phyloP scores from a whole-genome alignment of 1,140 invertebrate genomes.

The Polyergus mexicanus region DNA sequence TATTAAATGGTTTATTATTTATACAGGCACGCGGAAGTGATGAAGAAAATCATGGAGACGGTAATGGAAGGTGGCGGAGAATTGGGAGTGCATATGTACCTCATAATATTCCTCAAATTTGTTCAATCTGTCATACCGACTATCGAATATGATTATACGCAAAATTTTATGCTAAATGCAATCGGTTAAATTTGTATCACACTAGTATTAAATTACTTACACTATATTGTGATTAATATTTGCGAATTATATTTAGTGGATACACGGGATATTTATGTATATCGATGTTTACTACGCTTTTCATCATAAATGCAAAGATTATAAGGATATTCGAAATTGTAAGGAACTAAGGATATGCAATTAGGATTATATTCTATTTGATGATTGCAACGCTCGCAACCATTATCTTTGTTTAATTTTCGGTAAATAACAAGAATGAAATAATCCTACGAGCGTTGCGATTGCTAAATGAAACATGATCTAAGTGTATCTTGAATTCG shows the following conservation, averaged over 20 bases:
- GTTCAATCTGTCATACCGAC: constrained; percentile 99
- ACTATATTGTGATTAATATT: constrained; percentile 53
- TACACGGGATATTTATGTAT: constrained; percentile 41
- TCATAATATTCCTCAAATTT: constrained; percentile 99
- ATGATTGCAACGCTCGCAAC: too few relatives aligned
- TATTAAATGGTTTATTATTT: constrained; percentile 43
- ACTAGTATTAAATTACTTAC: constrained; percentile 21
- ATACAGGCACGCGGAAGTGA: constrained; percentile 98
- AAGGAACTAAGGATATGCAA: background rate
- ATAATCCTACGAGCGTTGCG: too few relatives aligned
- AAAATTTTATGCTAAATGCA: constrained; percentile 96
- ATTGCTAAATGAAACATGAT: too few relatives aligned
- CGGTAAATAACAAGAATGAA: too few relatives aligned
- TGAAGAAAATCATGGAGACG: constrained; percentile 99
- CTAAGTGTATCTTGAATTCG: background rate
- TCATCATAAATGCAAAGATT: constrained; percentile 24
- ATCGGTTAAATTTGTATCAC: constrained; percentile 76
- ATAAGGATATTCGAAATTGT: constrained; percentile 13
- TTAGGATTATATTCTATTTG: background rate
- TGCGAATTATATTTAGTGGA: constrained; percentile 31
- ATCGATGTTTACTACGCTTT: constrained; percentile 51
- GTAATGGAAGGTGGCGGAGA: constrained; percentile 98
- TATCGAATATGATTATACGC: constrained; percentile 99
- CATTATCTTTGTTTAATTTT: too few relatives aligned
- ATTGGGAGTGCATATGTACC: constrained; percentile 98